Base-by-base conservation (phyloP, 2,113 vertebrate genomes). In the Opisthocomus hoazin region DNA sequence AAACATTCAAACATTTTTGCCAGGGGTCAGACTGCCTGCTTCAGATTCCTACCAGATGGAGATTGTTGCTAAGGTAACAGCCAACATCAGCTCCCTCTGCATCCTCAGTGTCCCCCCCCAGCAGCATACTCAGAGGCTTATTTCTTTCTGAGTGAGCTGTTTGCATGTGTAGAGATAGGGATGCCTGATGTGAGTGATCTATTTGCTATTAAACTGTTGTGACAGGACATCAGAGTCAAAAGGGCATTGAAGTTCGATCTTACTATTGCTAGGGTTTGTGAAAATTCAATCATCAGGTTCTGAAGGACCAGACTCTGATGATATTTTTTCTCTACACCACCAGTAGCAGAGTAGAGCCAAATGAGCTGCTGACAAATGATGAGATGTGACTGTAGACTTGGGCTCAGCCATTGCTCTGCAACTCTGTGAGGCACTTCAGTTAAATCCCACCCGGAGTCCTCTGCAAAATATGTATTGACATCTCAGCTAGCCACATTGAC, bases 1-100 rank as follows among this genome's bases (percentile, higher is more conserved):
- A 94, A 95, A 85, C 3, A 8, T 70, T 78, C 64, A 77, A 75
- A 69, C n/a, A 37, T 82, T 81, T 96, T 94, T 95, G 76, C 84
- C 45, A 57, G 23, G 30, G 90, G 93, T 93, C 89, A 96, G 81
- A 64, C 73, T 0, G 9, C 48, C 74, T 81, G 48, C 32, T 89
- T 89, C 53, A 54, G 37, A 93, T 94, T 92, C 30, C 50, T 93
- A 53, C 71, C 76, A 68, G 87, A 68, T 68, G 70, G 79, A 91
- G 69, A 76, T 39, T 50, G 95, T 93, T 96, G 96, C 90, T 94
- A 95, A 58, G 93, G 94, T 41, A 96, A 95, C 95, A 94, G 84
- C 73, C 87, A 92, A 73, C 88, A 92, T 92, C 85, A 69, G 73
- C 91, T 90, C 66, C 63, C 87, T 87, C 79, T 74, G 48, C 32